phyloP scores from a whole-genome alignment of 2,113 vertebrate species.

The Sinocyclocheilus rhinocerous region DNA sequence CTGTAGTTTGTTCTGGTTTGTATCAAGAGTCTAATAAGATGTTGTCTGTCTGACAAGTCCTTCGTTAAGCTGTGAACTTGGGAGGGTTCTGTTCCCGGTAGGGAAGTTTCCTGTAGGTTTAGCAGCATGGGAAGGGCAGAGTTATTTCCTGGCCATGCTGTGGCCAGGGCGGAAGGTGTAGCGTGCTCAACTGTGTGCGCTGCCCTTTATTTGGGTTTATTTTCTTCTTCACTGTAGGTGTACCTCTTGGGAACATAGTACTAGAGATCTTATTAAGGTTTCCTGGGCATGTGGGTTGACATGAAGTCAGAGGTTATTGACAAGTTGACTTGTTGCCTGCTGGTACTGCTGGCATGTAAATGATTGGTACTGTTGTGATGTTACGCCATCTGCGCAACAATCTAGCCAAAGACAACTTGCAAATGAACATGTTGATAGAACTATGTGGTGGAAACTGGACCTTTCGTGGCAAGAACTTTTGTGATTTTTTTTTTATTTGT shows the following conservation, averaged over 20 bases:
- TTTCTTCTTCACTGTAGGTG: conserved; percentile 17
- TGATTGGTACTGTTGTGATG: neutral
- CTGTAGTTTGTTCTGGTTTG: conserved; percentile 18
- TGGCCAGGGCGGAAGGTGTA: neutral
- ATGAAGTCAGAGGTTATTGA: conserved; percentile 28
- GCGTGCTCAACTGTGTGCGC: neutral
- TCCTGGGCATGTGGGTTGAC: conserved; percentile 12
- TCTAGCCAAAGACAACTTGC: conserved; percentile 12
- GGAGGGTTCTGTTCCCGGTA: neutral
- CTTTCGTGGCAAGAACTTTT: conserved; percentile 10
- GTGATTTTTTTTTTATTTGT: neutral
- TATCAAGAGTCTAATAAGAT: conserved; percentile 36
- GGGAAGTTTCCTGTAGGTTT: conserved; percentile 21
- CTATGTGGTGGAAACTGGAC: conserved; percentile 1
- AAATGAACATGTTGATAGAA: neutral
- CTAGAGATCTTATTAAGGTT: conserved; percentile 6
- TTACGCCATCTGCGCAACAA: neutral
- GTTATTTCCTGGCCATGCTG: conserved; percentile 37
- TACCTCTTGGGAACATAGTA: neutral
- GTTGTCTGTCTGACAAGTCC: conserved; percentile 22
- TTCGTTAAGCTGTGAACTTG: conserved; percentile 10
- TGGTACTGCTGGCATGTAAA: neutral
- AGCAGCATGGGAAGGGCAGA: conserved; percentile 35
- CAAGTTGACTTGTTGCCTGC: neutral
- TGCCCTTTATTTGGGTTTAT: conserved; percentile 10